Evolutionary conservation across 1,140 invertebrate genomes (phyloP).

Genomic region (Dendroctonus ponderosae): DNA sequence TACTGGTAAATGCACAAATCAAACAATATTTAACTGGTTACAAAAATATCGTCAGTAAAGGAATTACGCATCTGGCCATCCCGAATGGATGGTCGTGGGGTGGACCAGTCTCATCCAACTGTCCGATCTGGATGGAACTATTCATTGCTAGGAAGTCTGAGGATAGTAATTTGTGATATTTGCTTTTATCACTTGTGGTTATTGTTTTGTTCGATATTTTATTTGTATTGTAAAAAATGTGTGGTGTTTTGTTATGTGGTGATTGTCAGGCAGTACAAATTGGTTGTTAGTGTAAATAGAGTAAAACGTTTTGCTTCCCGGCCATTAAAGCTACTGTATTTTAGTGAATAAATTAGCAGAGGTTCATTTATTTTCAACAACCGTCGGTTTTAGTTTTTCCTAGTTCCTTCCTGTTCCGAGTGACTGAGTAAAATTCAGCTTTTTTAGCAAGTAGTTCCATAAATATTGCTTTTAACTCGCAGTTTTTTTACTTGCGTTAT

Average conservation of each 20-base stretch:
- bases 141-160: constrained; percentile 37
- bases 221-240: constrained; percentile 15
- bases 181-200: constrained; percentile 34
- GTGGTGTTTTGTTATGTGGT: neutral
- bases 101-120: constrained; percentile 69
- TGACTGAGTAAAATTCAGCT: too few species aligned
- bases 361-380: too few species aligned
- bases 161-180: constrained; percentile 42
- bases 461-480: too few species aligned
- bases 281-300: too few species aligned
- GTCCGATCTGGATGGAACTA: constrained; percentile 68
- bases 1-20: constrained; percentile 36
- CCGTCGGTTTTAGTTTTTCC: too few species aligned
- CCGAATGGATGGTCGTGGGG: constrained; percentile 80
- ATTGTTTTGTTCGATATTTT: constrained; percentile 35
- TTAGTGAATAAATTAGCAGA: too few species aligned
- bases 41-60: constrained; percentile 62
- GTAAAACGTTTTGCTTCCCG: too few species aligned
- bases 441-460: too few species aligned
- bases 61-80: constrained; percentile 68
- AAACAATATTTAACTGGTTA: constrained; percentile 53
- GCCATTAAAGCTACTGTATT: too few species aligned
- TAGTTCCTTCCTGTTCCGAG: too few species aligned
- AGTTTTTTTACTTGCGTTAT: too few species aligned
- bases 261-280: neutral